Conservation (phyloP, 2,888 invertebrate genomes). For the Ischnus inquisitorius region DNA sequence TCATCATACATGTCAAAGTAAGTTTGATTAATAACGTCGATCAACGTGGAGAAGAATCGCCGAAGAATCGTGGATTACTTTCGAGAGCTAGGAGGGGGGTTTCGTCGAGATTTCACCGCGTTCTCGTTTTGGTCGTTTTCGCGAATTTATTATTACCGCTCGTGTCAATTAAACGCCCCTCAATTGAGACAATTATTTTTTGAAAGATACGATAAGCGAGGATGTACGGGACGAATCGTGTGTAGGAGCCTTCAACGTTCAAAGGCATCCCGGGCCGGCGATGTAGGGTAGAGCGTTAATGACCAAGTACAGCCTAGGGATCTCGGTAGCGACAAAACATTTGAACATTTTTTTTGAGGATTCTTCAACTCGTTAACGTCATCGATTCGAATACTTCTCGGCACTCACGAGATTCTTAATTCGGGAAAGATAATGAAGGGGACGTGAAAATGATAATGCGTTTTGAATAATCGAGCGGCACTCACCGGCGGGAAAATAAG, state of each 20-base stretch:
- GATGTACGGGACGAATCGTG: constrained; percentile 35
- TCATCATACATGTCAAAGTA: constrained; percentile 16
- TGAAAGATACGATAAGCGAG: no score
- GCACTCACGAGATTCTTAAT: neutral
- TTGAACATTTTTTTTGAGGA: constrained; percentile 64
- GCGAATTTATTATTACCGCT: no score
- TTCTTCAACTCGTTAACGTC: constrained; percentile 65
- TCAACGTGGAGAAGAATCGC: no score
- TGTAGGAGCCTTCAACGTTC: constrained; percentile 80
- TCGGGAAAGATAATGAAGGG: constrained; percentile 12
- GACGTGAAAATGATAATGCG: neutral
- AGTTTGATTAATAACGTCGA: neutral
- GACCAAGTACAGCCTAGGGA: constrained; percentile 64
- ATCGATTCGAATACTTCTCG: constrained; percentile 64
- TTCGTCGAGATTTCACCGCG: no score
- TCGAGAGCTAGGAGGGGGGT: no score
- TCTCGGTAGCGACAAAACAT: constrained; percentile 59
- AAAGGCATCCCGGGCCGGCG: constrained; percentile 83
- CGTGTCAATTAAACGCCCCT: constrained; percentile 82
- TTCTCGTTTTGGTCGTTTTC: constrained; percentile 73
- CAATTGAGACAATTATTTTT: constrained; percentile 72
- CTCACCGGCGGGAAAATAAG: constrained; percentile 19
- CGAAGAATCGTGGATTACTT: no score
- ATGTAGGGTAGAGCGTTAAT: constrained; percentile 76
- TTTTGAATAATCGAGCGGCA: neutral